These are phyloP conservation scores for Chrysotoxum bicinctum DNA, from an alignment of 2,888 invertebrate genomes.

Conservation along the genomic window DNA sequence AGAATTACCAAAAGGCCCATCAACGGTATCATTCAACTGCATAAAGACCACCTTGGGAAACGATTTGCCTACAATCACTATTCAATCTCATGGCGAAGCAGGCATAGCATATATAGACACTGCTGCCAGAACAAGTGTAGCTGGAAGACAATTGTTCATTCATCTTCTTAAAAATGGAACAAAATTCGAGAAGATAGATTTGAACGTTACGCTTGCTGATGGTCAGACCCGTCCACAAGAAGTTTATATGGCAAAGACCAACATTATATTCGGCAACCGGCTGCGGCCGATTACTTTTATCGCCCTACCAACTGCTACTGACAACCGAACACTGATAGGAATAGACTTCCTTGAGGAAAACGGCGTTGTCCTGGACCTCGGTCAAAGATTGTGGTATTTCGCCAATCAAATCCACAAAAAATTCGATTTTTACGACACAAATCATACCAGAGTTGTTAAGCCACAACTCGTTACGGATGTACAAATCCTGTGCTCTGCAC, in stretches of 20 bases:
- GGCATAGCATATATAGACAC: conserved; percentile 41
- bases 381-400: conserved; percentile 38
- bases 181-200: conserved; percentile 30
- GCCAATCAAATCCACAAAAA: background rate
- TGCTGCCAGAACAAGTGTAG: conserved; percentile 29
- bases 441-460: background rate
- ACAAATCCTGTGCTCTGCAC: background rate
- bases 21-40: conserved; percentile 23
- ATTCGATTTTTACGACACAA: conserved; percentile 24
- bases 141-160: conserved; percentile 33
- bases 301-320: conserved; percentile 20
- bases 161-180: conserved; percentile 30
- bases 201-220: conserved; percentile 57
- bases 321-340: conserved; percentile 22
- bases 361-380: conserved; percentile 19
- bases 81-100: conserved; percentile 6
- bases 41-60: conserved; percentile 6
- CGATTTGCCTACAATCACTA: conserved; percentile 24
- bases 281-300: no score
- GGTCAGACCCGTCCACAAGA: conserved; percentile 16
- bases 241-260: background rate
- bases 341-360: conserved; percentile 47
- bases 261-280: conserved; percentile 26
- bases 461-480: background rate
- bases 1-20: conserved; percentile 18